A percentile compares a stretch with the other conserved stretches of the same genome.
Conservation (phyloP, 2,888 invertebrate genomes). For the Drosophila macrothrix region DNA sequence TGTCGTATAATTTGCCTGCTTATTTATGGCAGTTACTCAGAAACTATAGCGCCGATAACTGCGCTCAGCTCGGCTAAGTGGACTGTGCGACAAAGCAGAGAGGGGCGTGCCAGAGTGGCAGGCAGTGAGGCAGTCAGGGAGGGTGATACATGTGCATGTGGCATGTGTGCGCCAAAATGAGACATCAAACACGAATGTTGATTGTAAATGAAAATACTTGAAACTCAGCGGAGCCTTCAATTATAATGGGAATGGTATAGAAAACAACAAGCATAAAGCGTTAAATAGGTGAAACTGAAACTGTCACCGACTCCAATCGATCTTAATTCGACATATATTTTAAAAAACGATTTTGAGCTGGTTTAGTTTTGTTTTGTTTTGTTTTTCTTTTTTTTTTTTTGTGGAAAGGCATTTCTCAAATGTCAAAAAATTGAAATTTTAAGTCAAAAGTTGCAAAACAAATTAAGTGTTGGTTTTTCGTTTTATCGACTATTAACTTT, state of each 20-base stretch:
- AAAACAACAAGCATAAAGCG: not conserved
- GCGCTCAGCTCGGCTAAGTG: constrained; percentile 20
- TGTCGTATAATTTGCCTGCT: constrained; percentile 55
- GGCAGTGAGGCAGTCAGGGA: not conserved
- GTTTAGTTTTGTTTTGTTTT: not conserved
- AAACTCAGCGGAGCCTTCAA: constrained; percentile 19
- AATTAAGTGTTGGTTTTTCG: not conserved
- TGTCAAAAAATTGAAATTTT: not conserved
- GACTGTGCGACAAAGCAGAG: constrained; percentile 19
- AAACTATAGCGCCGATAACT: constrained; percentile 66
- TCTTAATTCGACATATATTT: not conserved
- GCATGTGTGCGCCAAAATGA: constrained; percentile 57
- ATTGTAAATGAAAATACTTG: constrained; percentile 38
- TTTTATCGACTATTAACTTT: constrained; percentile 16
- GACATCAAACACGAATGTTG: constrained; percentile 64
- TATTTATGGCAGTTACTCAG: constrained; percentile 73
- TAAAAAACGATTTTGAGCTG: not conserved
- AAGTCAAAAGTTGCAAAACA: not conserved
- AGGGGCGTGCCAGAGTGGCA: not conserved
- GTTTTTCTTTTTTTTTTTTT: too few species aligned
- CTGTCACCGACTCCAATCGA: not conserved
- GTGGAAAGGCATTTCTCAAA: not conserved
- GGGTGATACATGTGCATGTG: constrained; percentile 24
- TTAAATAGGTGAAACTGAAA: not conserved
- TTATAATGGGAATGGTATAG: not conserved